These are phyloP conservation scores for Leptopilina boulardi DNA, from an alignment of 1,140 invertebrate species.

Conservation along the genomic window DNA sequence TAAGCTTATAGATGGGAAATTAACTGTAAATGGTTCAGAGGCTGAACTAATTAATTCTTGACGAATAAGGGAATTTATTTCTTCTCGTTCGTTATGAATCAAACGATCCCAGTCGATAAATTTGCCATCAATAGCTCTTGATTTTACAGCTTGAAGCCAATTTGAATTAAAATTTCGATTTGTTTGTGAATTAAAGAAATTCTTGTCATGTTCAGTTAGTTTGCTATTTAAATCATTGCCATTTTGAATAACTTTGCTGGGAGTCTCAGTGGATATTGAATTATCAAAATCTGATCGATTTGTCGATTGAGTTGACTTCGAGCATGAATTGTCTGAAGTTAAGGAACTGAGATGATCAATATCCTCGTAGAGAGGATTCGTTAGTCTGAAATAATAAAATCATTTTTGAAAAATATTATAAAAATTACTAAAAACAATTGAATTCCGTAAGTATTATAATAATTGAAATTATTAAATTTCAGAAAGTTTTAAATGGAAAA, in stretches of 20 bases:
- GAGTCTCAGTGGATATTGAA: constrained; percentile 35
- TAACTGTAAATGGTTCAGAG: constrained; percentile 60
- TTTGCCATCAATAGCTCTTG: constrained; percentile 39
- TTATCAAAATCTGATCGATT: constrained; percentile 56
- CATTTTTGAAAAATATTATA: not conserved
- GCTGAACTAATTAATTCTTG: constrained; percentile 59
- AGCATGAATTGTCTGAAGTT: constrained; percentile 65
- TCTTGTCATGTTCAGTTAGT: constrained; percentile 46
- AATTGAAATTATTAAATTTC: too few relatives aligned
- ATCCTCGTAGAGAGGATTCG: constrained; percentile 71
- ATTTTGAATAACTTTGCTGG: constrained; percentile 12
- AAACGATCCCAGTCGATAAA: constrained; percentile 69
- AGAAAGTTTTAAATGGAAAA: too few relatives aligned
- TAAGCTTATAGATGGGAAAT: constrained; percentile 65
- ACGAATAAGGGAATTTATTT: constrained; percentile 61
- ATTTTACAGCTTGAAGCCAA: constrained; percentile 44
- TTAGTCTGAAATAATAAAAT: constrained; percentile 66
- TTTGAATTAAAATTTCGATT: constrained; percentile 56
- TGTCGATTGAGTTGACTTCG: constrained; percentile 67
- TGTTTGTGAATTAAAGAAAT: constrained; percentile 40
- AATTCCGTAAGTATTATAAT: too few relatives aligned
- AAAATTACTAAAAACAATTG: too few relatives aligned
- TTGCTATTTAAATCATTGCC: constrained; percentile 37
- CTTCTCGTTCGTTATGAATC: constrained; percentile 62
- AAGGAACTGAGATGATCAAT: constrained; percentile 65